Evolutionary conservation across 2,888 invertebrate species (phyloP).

Genomic region (Tubulanus polymorphus): DNA sequence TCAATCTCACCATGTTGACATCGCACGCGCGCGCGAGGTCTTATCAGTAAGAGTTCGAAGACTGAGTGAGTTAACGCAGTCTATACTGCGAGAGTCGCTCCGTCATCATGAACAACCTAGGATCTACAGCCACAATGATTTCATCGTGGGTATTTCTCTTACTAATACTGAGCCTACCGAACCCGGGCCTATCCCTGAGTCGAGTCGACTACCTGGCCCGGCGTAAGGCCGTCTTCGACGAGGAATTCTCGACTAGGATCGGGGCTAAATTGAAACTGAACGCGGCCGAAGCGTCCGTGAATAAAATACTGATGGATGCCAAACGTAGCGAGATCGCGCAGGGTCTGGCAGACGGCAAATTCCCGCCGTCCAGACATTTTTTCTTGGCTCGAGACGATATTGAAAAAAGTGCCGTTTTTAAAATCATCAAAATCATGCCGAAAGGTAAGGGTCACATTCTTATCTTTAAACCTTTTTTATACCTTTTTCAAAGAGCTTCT

Average conservation of each 20-base stretch:
- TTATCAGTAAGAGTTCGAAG: too few species aligned
- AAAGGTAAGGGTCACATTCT: conserved; percentile 28
- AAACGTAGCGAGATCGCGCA: conserved; percentile 20
- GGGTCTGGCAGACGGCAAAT: conserved; percentile 3
- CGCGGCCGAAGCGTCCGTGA: conserved; percentile 24
- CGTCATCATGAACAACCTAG: too few species aligned
- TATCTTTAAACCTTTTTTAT: too few species aligned
- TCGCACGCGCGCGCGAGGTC: too few species aligned
- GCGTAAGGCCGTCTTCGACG: conserved; percentile 15
- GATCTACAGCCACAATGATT: too few species aligned
- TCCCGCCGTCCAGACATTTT: conserved; percentile 20
- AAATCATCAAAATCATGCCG: conserved; percentile 27
- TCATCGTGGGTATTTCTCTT: too few species aligned
- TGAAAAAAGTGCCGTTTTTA: conserved; percentile 21
- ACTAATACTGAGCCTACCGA: too few species aligned
- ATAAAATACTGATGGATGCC: conserved; percentile 22
- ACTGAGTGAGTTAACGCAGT: too few species aligned
- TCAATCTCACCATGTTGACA: too few species aligned
- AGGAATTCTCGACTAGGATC: conserved; percentile 21
- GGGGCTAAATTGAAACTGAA: conserved; percentile 26
- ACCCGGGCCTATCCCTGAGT: too few species aligned
- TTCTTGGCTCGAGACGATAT: conserved; percentile 21
- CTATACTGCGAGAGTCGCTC: too few species aligned
- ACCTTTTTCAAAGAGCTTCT: too few species aligned
- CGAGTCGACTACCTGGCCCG: conserved; percentile 9